Evolutionary conservation across 1,140 invertebrate species (phyloP), one percentile per base, ranked within the genome.

Genomic region (Drosophila truncata): DNA sequence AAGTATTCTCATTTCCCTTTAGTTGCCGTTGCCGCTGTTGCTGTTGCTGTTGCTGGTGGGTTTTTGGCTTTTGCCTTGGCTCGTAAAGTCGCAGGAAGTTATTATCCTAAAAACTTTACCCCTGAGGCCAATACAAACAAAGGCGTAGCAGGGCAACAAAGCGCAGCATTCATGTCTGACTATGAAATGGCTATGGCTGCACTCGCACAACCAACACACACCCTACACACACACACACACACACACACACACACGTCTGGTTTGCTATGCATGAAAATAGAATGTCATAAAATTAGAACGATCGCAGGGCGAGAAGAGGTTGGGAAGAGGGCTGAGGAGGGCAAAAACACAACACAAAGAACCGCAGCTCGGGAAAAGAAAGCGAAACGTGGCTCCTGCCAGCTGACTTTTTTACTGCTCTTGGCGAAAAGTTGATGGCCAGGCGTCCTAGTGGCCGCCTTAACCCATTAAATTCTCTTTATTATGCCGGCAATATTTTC

Each of bases 61-160:
- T 72, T 87, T 87, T 87, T 83, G 80, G 73, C 69, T 80, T 88
- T 87, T 64, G 81, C 54, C 77, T 83, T 87, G 77, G 63, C 80
- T 87, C 87, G 77, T 88, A 87, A 87, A 91, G 87, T 87, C 87
- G 83, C 87, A 91, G 87, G 87, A 91, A 91, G 87, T 91, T 91
- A 91, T 91, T 91, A 91, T 91, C 83, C 87, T 91, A 91, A 91
- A 91, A 91, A 91, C 87, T 91, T 91, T 91, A 91, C 87, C 83
- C 87, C 87, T 91, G 87, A 87, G 87, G 87, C 80, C 80, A 91
- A 91, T 91, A 91, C 87, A 91, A 91, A 86, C 85, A 88, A 88
- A 88, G 86, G 81, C 85, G 85, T 85, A 90, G 85, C 84, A 84
- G 50, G 76, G 80, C 84, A 88, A 88, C 84, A 88, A 88, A 88